These are phyloP conservation scores for Eurytoma adleriae DNA, from an alignment of 2,888 invertebrate genomes.

Conservation along the genomic window DNA sequence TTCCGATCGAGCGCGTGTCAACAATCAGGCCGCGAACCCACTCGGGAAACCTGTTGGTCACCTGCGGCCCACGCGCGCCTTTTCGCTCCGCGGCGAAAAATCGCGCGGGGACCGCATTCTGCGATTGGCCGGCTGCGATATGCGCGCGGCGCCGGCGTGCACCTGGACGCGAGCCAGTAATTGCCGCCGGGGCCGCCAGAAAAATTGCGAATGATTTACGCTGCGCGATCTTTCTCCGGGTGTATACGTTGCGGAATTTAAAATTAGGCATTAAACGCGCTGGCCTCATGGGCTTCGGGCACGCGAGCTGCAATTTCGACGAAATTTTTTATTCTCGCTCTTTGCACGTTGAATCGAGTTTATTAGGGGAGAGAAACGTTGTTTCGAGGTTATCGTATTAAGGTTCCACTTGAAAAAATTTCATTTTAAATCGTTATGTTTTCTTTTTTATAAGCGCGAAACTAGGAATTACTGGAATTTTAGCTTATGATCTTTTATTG, in stretches of 20 bases:
- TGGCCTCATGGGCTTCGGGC: too few relatives aligned
- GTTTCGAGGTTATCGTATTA: too few relatives aligned
- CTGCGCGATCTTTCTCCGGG: background rate
- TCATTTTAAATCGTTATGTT: too few relatives aligned
- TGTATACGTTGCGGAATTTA: background rate
- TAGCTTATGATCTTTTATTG: too few relatives aligned
- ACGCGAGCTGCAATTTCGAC: too few relatives aligned
- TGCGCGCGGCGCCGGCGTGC: background rate
- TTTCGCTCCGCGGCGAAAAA: background rate
- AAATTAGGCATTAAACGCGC: background rate
- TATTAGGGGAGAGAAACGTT: too few relatives aligned
- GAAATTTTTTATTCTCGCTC: too few relatives aligned
- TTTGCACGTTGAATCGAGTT: too few relatives aligned
- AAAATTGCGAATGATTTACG: slow-evolving; percentile 14
- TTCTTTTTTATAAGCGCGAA: too few relatives aligned
- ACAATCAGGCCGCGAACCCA: slow-evolving; percentile 12
- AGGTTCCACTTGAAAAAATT: too few relatives aligned
- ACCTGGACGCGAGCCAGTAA: background rate
- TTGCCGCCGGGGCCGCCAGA: background rate
- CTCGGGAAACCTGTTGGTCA: slow-evolving; percentile 49
- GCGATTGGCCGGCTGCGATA: background rate
- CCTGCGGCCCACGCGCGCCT: slow-evolving; percentile 35
- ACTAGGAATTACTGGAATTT: too few relatives aligned
- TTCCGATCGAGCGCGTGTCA: background rate
- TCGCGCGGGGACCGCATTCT: slow-evolving; percentile 13